These are phyloP conservation scores for Megathymus violae DNA, from an alignment of 1,140 invertebrate genomes.

Conservation along the genomic window DNA sequence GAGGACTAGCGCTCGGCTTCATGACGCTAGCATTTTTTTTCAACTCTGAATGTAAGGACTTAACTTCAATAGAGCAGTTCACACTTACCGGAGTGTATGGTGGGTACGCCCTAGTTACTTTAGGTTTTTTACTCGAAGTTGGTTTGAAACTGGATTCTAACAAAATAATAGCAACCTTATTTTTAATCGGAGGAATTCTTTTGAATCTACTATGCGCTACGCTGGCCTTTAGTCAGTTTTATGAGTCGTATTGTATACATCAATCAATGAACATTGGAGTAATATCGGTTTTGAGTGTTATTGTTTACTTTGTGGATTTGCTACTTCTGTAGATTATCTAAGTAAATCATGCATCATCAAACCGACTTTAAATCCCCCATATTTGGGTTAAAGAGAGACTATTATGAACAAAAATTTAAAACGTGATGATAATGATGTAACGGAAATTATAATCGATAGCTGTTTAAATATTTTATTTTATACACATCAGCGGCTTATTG, in stretches of 20 bases:
- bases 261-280: conserved; percentile 52
- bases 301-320: conserved; percentile 50
- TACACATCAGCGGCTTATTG: too few species aligned
- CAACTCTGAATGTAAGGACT: conserved; percentile 49
- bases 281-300: conserved; percentile 42
- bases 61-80: conserved; percentile 48
- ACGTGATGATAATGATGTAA: too few species aligned
- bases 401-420: too few species aligned
- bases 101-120: conserved; percentile 46
- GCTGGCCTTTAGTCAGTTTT: conserved; percentile 49
- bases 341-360: not conserved
- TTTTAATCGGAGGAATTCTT: conserved; percentile 44
- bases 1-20: conserved; percentile 46
- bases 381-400: too few species aligned
- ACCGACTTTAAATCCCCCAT: too few species aligned
- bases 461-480: too few species aligned
- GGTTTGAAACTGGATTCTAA: conserved; percentile 50
- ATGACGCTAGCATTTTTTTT: conserved; percentile 53
- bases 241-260: conserved; percentile 21
- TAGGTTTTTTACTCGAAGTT: conserved; percentile 57
- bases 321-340: conserved; percentile 35
- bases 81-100: conserved; percentile 59
- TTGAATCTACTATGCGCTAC: conserved; percentile 45
- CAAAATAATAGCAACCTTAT: conserved; percentile 46
- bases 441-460: too few species aligned